Evolutionary conservation across 2,888 invertebrate species (phyloP).

Genomic region (Dicyrtoma fusca): DNA sequence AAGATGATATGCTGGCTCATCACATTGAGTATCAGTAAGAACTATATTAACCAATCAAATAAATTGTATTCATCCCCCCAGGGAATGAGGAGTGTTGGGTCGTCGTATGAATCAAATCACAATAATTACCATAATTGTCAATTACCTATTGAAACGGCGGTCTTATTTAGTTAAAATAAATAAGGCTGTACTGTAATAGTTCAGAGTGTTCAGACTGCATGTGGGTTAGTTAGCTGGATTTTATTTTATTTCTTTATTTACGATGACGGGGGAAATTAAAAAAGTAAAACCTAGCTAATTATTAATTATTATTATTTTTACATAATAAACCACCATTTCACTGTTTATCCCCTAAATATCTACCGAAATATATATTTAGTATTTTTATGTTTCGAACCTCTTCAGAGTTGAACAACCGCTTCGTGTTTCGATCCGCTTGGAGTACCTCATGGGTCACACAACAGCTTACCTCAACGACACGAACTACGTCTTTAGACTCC

Average conservation of each 20-base stretch:
- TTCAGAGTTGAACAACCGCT: constrained; percentile 12
- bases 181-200: no score
- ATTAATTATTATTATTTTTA: neutral
- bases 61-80: no score
- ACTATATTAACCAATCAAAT: no score
- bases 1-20: neutral
- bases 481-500: constrained; percentile 2
- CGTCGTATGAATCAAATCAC: no score
- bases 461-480: constrained; percentile 19
- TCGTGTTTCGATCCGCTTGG: neutral
- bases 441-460: constrained; percentile 12
- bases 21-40: constrained; percentile 15
- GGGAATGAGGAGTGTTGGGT: no score
- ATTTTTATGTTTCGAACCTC: neutral
- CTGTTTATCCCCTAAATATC: neutral
- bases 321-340: neutral
- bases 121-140: no score
- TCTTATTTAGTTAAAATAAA: no score
- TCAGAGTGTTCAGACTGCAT: no score
- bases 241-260: no score
- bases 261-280: no score
- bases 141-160: no score
- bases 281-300: neutral
- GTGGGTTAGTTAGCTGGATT: no score
- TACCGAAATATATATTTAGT: neutral